phyloP scores from a whole-genome alignment of 2,113 vertebrate species.

The Pampusana beccarii region DNA sequence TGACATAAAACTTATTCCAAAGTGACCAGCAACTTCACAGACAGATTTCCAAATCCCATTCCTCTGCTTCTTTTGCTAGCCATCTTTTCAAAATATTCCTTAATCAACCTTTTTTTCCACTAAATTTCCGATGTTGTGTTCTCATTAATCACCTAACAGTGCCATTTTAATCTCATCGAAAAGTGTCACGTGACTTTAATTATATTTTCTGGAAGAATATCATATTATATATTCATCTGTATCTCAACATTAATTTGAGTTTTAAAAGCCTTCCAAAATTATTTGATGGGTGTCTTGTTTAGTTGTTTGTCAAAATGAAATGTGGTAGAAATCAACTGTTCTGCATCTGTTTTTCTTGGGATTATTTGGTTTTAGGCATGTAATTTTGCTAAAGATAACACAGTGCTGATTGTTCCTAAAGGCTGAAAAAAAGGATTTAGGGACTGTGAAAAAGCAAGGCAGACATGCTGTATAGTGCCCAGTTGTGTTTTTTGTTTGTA shows the following conservation, averaged over 20 bases:
- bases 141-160: background rate
- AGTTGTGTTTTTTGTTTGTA: background rate
- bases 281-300: background rate
- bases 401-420: background rate
- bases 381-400: background rate
- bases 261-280: background rate
- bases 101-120: background rate
- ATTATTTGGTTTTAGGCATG: background rate
- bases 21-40: background rate
- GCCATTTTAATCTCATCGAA: background rate
- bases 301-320: background rate
- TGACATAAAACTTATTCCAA: background rate
- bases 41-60: background rate
- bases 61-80: background rate
- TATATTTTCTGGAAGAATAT: background rate
- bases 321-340: background rate
- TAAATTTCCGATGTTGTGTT: background rate
- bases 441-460: background rate
- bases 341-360: rapidly evolving
- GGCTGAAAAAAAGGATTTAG: background rate
- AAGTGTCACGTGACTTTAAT: background rate
- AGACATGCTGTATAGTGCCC: background rate
- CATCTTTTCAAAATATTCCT: background rate
- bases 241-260: background rate
- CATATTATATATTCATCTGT: background rate